These are phyloP conservation scores for Orius laevigatus DNA, from an alignment of 1,140 invertebrate genomes.

Conservation along the genomic window DNA sequence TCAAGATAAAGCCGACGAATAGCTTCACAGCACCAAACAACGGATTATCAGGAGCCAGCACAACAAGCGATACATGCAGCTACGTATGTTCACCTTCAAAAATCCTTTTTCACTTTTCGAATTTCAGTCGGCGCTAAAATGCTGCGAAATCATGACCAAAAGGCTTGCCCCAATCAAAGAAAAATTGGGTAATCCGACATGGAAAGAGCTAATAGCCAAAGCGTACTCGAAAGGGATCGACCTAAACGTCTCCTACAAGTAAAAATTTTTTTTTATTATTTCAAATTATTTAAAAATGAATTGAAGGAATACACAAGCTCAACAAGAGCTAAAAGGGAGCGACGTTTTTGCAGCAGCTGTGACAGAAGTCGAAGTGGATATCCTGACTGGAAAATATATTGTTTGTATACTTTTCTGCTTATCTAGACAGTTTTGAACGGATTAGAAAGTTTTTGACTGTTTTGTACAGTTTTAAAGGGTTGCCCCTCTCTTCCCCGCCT, in stretches of 20 bases:
- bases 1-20: slow-evolving; percentile 49
- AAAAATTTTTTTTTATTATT: not conserved
- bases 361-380: slow-evolving; percentile 51
- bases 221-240: slow-evolving; percentile 41
- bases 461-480: no score
- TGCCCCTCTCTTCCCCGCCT: no score
- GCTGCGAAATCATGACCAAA: slow-evolving; percentile 44
- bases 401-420: slow-evolving; percentile 11
- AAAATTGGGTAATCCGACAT: slow-evolving; percentile 39
- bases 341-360: slow-evolving; percentile 10
- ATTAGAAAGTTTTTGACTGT: no score
- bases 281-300: not conserved
- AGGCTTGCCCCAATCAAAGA: slow-evolving; percentile 44
- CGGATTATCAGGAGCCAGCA: slow-evolving; percentile 47
- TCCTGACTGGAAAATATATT: slow-evolving; percentile 52
- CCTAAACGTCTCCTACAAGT: slow-evolving; percentile 24
- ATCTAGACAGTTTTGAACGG: no score
- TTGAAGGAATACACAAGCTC: not conserved
- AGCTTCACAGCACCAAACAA: slow-evolving; percentile 44
- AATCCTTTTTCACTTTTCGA: not conserved
- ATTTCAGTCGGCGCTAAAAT: slow-evolving; percentile 41
- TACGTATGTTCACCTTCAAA: slow-evolving; percentile 31
- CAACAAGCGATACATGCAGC: slow-evolving; percentile 50
- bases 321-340: not conserved
- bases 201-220: slow-evolving; percentile 43